A percentile compares a stretch with the other conserved stretches of the same genome.
Evolutionary conservation across 2,113 vertebrate species (phyloP).

Genomic region (Atlantisia rogersi): DNA sequence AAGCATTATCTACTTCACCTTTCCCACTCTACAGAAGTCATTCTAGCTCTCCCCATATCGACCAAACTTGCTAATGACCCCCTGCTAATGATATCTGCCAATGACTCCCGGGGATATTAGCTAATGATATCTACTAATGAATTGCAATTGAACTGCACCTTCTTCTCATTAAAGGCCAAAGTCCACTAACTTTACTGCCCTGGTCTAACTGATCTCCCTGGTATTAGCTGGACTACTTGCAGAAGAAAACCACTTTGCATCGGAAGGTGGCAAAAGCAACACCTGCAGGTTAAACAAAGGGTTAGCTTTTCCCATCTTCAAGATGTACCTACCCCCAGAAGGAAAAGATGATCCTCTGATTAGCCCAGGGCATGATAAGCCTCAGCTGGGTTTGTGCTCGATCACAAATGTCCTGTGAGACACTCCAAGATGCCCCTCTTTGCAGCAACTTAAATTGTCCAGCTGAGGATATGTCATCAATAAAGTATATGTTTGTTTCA

Average conservation of each 20-base stretch:
- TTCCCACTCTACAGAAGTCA: background rate
- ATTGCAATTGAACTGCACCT: constrained; percentile 28
- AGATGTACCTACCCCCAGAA: background rate
- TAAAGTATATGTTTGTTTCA: background rate
- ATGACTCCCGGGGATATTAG: constrained; percentile 15
- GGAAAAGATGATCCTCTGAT: background rate
- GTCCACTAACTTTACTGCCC: background rate
- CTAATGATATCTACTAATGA: constrained; percentile 37
- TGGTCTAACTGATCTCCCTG: fast-evolving
- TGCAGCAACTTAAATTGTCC: background rate
- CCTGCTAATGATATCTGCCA: constrained; percentile 38
- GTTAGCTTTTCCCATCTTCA: background rate
- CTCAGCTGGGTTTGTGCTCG: background rate
- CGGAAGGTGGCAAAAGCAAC: background rate
- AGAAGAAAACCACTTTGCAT: background rate
- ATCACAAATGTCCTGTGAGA: background rate
- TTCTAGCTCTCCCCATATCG: background rate
- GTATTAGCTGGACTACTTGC: background rate
- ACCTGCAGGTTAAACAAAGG: background rate
- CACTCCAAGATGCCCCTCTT: background rate
- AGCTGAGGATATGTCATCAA: background rate
- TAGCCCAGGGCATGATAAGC: background rate
- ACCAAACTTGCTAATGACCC: constrained; percentile 33
- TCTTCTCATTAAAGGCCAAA: constrained; percentile 36
- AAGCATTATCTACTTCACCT: background rate